Base-by-base conservation (phyloP, 2,888 invertebrate species). In the Hanleya hanleyi region DNA sequence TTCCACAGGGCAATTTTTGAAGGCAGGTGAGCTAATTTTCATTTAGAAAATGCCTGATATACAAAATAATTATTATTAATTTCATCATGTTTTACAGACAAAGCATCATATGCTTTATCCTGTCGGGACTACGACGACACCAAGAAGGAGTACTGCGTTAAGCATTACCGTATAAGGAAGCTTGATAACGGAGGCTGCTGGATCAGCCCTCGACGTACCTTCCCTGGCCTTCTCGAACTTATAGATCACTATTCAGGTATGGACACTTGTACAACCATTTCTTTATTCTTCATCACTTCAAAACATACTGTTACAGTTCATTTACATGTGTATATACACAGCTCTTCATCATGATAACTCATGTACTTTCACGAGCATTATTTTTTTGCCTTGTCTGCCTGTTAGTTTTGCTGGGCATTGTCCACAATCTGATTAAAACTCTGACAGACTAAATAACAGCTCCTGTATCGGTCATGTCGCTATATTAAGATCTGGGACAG, bases 151-250 rank as follows among this genome's bases (percentile, higher is more conserved):
- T 83, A 83, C 0, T 97, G 98, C 89, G 97, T 98, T 49, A 99
- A 99, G 91, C 99, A 99, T 91, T 99, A 99, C 92, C 97, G 98
- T 92, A 98, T 99, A 87, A 97, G 98, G 89, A 96, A 96, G 7
- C 92, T 98, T 87, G 98, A 98, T 87, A 87, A 89, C 74, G 97
- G 97, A 90, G 97, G 98, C 41, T 98, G 95, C 90, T 99, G 96
- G 90, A 99, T 99, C 85, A 98, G 98, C 76, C 97, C 98, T 73
- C 96, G 97, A 91, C 96, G 97, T 92, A 97, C 97, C n/a, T 99
- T 99, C 91, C 94, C 95, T 57, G 95, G 96, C 69, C 93, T 99
- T 76, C 95, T 96, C 70, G 97, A 97, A 78, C 93, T 99, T 76
- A 97, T 99, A 77, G 94, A 95, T 92, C 97, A 97, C 78, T 99